Evolutionary conservation across 2,797 vertebrate species (phyloP).

Genomic region (Mormyrus hasselquistii): DNA sequence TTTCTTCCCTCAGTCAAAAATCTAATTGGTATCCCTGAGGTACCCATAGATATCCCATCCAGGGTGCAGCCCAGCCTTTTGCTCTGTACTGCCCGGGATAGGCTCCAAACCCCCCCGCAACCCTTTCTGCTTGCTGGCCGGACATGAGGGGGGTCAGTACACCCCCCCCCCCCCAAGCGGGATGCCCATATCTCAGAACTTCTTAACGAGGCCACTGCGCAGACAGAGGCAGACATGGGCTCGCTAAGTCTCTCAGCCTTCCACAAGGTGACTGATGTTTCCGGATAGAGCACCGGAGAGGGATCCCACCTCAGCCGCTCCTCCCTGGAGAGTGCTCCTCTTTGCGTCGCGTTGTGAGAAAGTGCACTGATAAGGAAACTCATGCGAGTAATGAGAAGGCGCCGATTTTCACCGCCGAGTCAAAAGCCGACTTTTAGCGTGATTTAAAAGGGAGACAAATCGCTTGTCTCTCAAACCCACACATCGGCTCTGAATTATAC

Average conservation of each 20-base stretch:
- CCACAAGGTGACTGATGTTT: neutral
- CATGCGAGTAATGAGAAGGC: neutral
- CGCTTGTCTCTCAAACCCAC: slow-evolving; percentile 9
- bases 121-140: neutral
- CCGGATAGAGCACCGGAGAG: neutral
- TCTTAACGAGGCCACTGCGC: neutral
- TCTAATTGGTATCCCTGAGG: neutral
- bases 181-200: neutral
- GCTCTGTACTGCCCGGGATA: neutral
- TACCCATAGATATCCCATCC: neutral
- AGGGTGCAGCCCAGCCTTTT: neutral
- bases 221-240: neutral
- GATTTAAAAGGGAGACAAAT: slow-evolving; percentile 17
- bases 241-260: neutral
- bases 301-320: neutral
- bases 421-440: neutral
- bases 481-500: neutral
- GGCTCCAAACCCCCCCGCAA: neutral
- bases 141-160: neutral
- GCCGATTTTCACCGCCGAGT: neutral
- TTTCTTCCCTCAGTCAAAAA: neutral
- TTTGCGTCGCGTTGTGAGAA: neutral
- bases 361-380: neutral
- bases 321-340: neutral
- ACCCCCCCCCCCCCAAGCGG: neutral